Percentiles rank a stretch among this genome's conserved stretches.
These are phyloP conservation scores for Archips crataeganus DNA, from an alignment of 2,888 invertebrate species.

Conservation along the genomic window DNA sequence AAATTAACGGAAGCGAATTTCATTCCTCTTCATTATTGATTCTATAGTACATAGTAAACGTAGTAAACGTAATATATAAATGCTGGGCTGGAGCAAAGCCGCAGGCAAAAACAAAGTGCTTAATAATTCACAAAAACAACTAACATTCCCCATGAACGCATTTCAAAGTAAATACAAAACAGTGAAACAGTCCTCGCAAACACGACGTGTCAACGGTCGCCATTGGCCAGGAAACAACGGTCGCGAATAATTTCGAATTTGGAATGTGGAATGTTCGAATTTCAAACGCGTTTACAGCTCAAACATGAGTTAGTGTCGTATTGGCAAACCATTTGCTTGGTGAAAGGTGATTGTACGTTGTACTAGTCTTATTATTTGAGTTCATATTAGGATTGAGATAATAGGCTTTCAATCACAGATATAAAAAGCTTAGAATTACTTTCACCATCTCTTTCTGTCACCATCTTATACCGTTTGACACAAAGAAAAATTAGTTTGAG, in stretches of 20 bases:
- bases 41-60: too few relatives aligned
- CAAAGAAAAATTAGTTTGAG: too few relatives aligned
- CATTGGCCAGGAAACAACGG: conserved; percentile 30
- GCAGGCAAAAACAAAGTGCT: neutral
- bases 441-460: too few relatives aligned
- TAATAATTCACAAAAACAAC: conserved; percentile 15
- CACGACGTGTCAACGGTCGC: conserved; percentile 35
- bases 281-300: conserved; percentile 37
- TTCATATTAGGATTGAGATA: neutral
- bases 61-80: too few relatives aligned
- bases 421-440: too few relatives aligned
- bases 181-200: conserved; percentile 24
- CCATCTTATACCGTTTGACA: too few relatives aligned
- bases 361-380: neutral
- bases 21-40: too few relatives aligned
- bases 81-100: neutral
- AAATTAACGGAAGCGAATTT: too few relatives aligned
- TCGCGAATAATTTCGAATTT: conserved; percentile 44
- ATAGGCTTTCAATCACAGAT: neutral
- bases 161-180: conserved; percentile 18
- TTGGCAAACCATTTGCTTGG: conserved; percentile 50
- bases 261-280: conserved; percentile 45
- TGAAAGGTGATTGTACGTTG: neutral
- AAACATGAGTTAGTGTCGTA: conserved; percentile 35
- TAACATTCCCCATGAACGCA: conserved; percentile 16